Evolutionary conservation across 2,797 vertebrate species (phyloP).

Genomic region (Tolypeutes matacus): DNA sequence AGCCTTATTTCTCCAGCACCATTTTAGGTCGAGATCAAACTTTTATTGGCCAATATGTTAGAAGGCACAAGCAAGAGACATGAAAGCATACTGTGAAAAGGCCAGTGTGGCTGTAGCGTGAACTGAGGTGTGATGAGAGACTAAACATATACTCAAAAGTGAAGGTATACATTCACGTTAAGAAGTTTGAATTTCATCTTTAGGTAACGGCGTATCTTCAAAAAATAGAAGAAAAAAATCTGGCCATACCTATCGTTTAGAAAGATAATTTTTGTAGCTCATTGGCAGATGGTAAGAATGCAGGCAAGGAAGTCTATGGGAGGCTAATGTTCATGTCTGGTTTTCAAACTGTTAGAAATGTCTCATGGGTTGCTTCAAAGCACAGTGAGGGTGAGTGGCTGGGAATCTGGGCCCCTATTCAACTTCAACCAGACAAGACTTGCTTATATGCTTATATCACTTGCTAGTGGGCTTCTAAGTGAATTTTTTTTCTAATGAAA

Average conservation of each 20-base stretch:
- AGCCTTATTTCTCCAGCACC: background rate
- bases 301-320: background rate
- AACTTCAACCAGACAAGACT: background rate
- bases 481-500: conserved; percentile 27
- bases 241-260: background rate
- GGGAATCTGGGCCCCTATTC: background rate
- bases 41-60: background rate
- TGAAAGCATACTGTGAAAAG: too few relatives aligned
- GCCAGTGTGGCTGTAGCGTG: background rate
- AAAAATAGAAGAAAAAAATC: conserved; percentile 19
- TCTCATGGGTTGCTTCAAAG: background rate
- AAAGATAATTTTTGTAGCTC: background rate
- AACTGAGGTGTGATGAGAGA: background rate
- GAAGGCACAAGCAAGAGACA: background rate
- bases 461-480: background rate
- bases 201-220: background rate
- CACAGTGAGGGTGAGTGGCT: background rate
- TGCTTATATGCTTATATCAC: background rate
- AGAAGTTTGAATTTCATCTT: background rate
- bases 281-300: background rate
- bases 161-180: background rate
- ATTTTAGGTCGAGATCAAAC: background rate
- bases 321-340: background rate
- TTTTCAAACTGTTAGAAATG: conserved; percentile 13
- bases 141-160: background rate